Evolutionary conservation across 2,113 vertebrate genomes (phyloP), one percentile per base, ranked within the genome.

Genomic region (Pterophyllum scalare): DNA sequence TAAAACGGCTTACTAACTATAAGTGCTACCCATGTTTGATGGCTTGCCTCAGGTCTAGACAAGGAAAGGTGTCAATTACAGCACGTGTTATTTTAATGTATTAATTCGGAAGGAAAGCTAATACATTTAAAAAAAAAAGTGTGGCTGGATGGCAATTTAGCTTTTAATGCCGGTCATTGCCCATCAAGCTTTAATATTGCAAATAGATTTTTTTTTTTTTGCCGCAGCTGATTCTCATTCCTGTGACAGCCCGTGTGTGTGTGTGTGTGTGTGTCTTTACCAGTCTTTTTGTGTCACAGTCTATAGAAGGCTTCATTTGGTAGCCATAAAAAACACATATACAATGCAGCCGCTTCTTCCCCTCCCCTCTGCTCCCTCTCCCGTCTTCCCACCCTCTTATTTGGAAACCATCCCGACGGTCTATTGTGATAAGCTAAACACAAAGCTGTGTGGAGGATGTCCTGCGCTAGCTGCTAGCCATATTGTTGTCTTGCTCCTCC

Each of bases 381-480:
- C 80, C 38, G 0, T 81, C 77, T 88, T 85, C 85, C 79, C 86
- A 83, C 87, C 77, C 88, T 82, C 87, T 67, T 75, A 59, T 87
- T 89, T 93, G 90, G 94, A 93, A 89, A 65, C 59, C 76, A 46
- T 93, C 88, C 91, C 72, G 49, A 89, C 87, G 52, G 31, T 92
- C 90, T 84, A 88, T 89, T 92, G 90, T 90, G 93, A 91, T 85
- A 84, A 92, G 87, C 90, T 62, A 75, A 91, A 82, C 80, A 84
- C 82, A 88, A 88, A 81, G 87, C 88, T 77, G 87, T 22, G 84
- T 88, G 78, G 80, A 87, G 82, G 81, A 88, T 80, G 81, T 83
- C 90, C 87, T 65, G 79, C 31, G 35, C 87, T 91, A 43, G 87
- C 90, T 81, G 83, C 78, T 89, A 67, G 86, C 89, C 89, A 84